Percentiles rank a stretch among this genome's conserved stretches.
phyloP scores from a whole-genome alignment of 2,113 vertebrate genomes.

The Ptychochromis oligacanthus region DNA sequence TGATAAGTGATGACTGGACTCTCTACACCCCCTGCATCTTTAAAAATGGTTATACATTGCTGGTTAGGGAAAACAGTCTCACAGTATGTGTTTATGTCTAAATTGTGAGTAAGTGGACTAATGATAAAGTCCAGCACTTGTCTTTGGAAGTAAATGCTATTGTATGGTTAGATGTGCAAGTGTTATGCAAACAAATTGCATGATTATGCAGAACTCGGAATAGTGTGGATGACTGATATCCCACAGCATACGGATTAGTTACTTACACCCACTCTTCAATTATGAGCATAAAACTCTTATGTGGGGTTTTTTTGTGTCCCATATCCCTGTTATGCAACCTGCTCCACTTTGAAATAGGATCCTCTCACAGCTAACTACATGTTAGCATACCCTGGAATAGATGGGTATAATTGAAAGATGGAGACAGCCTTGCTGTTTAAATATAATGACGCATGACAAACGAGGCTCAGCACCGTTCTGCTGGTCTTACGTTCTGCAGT shows the following conservation, averaged over 20 bases:
- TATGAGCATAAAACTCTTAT: constrained; percentile 72
- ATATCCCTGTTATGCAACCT: constrained; percentile 67
- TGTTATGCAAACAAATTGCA: constrained; percentile 67
- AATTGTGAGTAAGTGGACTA: constrained; percentile 25
- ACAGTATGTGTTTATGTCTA: constrained; percentile 6
- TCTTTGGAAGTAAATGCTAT: constrained; percentile 13
- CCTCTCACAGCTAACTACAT: constrained; percentile 37
- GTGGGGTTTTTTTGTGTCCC: constrained; percentile 56
- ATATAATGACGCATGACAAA: background rate
- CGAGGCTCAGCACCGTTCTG: background rate
- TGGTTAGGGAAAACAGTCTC: background rate
- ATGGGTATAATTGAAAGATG: background rate
- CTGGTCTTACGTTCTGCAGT: background rate
- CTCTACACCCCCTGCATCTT: background rate
- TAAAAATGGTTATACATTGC: background rate
- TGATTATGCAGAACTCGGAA: constrained; percentile 69
- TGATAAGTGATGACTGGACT: background rate
- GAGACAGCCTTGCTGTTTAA: background rate
- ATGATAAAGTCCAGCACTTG: constrained; percentile 28
- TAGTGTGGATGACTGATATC: constrained; percentile 66
- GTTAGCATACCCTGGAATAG: constrained; percentile 27
- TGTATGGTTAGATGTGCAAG: constrained; percentile 34
- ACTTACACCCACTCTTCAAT: constrained; percentile 73
- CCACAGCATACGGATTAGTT: constrained; percentile 71
- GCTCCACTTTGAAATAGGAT: constrained; percentile 63